These are phyloP conservation scores for Anoncus sp. DNA, from an alignment of 2,888 invertebrate genomes.

Conservation along the genomic window DNA sequence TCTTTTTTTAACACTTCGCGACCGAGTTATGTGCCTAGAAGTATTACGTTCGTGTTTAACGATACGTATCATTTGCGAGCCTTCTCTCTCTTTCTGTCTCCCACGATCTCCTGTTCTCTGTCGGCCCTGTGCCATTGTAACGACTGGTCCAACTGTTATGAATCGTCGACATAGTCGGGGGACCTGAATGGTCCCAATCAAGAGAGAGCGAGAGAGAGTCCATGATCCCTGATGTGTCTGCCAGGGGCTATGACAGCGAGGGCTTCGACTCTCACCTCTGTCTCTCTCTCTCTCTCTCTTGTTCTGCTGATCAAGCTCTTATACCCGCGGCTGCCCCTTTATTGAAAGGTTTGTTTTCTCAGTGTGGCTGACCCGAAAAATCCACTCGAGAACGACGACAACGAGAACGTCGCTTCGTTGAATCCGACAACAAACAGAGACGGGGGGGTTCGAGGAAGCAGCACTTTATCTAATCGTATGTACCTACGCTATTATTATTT, in stretches of 20 bases:
- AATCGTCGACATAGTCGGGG: slow-evolving; percentile 74
- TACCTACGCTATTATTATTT: slow-evolving; percentile 51
- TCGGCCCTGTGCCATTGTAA: slow-evolving; percentile 1
- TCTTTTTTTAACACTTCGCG: slow-evolving; percentile 31
- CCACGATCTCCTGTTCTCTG: slow-evolving; percentile 70
- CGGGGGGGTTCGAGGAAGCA: slow-evolving; percentile 1
- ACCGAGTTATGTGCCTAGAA: background rate
- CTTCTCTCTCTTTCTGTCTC: too few relatives aligned
- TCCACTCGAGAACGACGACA: slow-evolving; percentile 77
- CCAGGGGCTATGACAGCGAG: slow-evolving; percentile 28
- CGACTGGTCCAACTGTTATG: slow-evolving; percentile 51
- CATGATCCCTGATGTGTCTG: slow-evolving; percentile 72
- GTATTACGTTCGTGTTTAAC: background rate
- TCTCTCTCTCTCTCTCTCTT: background rate
- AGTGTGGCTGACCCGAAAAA: slow-evolving; percentile 73
- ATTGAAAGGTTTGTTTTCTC: slow-evolving; percentile 80
- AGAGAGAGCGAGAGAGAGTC: slow-evolving; percentile 58
- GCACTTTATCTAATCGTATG: slow-evolving; percentile 32
- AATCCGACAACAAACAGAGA: slow-evolving; percentile 78
- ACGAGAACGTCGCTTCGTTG: slow-evolving; percentile 73
- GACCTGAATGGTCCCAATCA: slow-evolving; percentile 80
- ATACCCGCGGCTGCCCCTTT: slow-evolving; percentile 68
- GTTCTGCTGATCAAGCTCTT: slow-evolving; percentile 17
- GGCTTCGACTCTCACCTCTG: slow-evolving; percentile 23
- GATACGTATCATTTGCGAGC: slow-evolving; percentile 13